Evolutionary conservation across 2,113 vertebrate species (phyloP).

Genomic region (Noturus placidus): DNA sequence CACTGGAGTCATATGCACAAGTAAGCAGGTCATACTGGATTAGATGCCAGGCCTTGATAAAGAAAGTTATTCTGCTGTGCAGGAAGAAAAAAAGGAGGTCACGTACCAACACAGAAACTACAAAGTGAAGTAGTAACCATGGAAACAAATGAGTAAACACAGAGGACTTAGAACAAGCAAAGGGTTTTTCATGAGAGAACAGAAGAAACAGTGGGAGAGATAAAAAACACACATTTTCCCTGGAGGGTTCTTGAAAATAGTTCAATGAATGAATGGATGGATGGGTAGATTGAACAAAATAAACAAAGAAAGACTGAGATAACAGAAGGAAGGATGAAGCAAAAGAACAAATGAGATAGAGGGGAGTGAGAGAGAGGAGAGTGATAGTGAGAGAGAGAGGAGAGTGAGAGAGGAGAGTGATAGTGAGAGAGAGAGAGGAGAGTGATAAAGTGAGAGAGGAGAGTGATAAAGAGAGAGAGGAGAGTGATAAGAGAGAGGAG

Average conservation of each 20-base stretch:
- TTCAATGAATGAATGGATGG: background rate
- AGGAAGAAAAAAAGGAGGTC: background rate
- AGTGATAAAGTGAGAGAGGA: no score
- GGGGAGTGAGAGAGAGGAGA: background rate
- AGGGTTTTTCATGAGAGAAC: background rate
- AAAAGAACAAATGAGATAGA: no score
- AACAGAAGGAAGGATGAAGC: background rate
- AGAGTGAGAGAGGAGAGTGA: background rate
- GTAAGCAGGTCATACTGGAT: background rate
- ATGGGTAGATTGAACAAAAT: background rate
- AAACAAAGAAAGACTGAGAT: background rate
- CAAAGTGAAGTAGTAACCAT: constrained; percentile 14
- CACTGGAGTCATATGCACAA: no score
- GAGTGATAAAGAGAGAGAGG: no score
- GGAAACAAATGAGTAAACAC: background rate
- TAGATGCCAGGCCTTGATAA: background rate
- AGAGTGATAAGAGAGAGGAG: background rate
- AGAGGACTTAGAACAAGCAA: background rate
- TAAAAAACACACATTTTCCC: background rate
- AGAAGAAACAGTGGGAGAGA: background rate
- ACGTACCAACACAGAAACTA: background rate
- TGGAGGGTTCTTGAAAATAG: background rate
- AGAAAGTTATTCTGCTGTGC: constrained; percentile 14
- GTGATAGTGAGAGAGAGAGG: background rate
- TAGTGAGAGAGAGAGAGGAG: no score